Conservation (phyloP, 1,140 invertebrate genomes). For the Trichonephila clavipes region DNA sequence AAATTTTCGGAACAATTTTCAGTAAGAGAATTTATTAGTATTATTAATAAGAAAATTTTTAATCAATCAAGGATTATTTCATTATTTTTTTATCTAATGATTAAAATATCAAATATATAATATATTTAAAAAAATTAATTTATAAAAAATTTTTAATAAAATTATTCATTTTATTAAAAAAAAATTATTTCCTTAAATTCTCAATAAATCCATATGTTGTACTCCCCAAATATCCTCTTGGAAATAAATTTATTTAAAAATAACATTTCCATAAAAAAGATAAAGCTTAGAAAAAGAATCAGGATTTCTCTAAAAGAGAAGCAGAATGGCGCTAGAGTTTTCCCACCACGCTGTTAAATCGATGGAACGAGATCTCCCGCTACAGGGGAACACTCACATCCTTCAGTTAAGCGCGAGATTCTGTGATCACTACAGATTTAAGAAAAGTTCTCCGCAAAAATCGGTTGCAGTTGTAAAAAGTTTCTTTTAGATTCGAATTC, state of each 20-base stretch:
- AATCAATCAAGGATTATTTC: too few species aligned
- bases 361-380: neutral
- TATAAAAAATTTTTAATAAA: too few species aligned
- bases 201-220: neutral
- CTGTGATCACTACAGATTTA: neutral
- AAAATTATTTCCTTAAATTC: too few species aligned
- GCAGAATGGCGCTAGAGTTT: neutral
- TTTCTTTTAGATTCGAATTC: neutral
- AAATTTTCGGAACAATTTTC: too few species aligned
- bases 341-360: neutral
- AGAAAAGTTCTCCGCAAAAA: neutral
- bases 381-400: neutral
- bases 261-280: neutral
- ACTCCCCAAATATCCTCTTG: neutral
- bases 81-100: too few species aligned
- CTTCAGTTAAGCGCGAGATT: constrained; percentile 6
- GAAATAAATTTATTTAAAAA: neutral
- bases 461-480: neutral
- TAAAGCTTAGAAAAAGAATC: neutral
- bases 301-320: neutral
- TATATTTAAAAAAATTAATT: too few species aligned
- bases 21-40: too few species aligned
- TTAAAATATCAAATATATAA: too few species aligned
- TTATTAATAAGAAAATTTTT: too few species aligned
- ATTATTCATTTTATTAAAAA: too few species aligned